Evolutionary conservation across 2,113 vertebrate species (phyloP).

Genomic region (Myiagra hebetior): DNA sequence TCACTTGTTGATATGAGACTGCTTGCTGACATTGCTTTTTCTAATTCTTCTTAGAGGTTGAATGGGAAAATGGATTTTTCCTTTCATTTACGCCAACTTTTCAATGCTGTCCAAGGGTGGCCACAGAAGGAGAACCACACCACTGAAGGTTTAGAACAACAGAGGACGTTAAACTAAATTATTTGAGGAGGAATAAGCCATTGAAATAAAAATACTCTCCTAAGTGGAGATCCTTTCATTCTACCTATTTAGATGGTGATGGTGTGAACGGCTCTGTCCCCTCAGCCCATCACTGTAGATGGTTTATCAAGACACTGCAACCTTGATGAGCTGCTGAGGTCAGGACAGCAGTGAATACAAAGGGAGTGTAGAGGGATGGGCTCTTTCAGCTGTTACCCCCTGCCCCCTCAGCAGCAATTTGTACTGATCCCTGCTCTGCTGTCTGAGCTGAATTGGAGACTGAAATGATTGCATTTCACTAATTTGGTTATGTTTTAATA

Average conservation of each 20-base stretch:
- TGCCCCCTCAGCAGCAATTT: not conserved
- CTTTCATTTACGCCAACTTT: not conserved
- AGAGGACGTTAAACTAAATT: not conserved
- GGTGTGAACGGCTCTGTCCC: too few relatives aligned
- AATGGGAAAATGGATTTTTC: not conserved
- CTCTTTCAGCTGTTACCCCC: not conserved
- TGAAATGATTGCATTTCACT: not conserved
- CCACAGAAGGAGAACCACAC: not conserved
- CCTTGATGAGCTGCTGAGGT: not conserved
- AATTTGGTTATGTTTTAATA: not conserved
- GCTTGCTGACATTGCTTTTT: not conserved
- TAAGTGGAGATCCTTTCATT: not conserved
- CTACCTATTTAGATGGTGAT: not conserved
- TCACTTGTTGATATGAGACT: not conserved
- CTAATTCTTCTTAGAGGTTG: slow-evolving; percentile 22
- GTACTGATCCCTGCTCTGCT: not conserved
- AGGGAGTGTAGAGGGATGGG: too few relatives aligned
- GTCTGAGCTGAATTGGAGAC: not conserved
- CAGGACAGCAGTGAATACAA: not conserved
- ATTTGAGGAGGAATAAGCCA: not conserved
- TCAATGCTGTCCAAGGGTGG: not conserved
- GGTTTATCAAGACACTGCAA: not conserved
- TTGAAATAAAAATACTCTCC: not conserved
- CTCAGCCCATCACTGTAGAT: too few relatives aligned
- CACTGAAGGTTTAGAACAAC: not conserved